These are phyloP conservation scores for Euzetes globulus DNA, from an alignment of 2,888 invertebrate species.

Conservation along the genomic window DNA sequence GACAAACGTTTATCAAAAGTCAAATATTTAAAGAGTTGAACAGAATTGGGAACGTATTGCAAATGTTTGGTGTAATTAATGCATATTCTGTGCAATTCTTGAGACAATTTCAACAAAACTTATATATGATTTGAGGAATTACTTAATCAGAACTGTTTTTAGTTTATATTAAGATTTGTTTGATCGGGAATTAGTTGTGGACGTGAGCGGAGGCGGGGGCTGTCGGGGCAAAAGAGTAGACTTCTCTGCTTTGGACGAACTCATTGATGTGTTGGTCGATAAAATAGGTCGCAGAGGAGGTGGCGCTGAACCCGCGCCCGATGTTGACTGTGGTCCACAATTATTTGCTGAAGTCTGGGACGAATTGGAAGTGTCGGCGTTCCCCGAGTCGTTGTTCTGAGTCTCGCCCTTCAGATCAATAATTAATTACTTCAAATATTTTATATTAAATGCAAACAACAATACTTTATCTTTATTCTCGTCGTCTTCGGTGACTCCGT, in stretches of 20 bases:
- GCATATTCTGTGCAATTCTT: neutral
- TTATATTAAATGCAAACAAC: neutral
- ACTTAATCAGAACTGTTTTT: too few relatives aligned
- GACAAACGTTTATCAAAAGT: too few relatives aligned
- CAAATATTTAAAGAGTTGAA: too few relatives aligned
- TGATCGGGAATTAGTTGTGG: neutral
- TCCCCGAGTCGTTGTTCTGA: neutral
- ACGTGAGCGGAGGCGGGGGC: neutral
- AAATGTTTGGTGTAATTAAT: neutral
- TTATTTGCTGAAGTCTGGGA: neutral
- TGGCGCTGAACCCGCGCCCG: neutral
- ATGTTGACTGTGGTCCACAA: neutral
- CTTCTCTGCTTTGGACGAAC: neutral
- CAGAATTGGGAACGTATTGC: neutral
- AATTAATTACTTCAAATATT: neutral
- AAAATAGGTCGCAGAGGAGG: conserved; percentile 11
- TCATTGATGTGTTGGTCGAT: neutral
- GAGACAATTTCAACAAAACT: neutral
- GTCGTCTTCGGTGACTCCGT: conserved; percentile 38
- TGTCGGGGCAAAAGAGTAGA: conserved; percentile 11
- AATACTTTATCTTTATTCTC: conserved; percentile 35
- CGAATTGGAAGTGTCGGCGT: conserved; percentile 1
- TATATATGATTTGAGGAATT: neutral
- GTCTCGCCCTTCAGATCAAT: neutral
- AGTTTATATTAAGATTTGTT: neutral